Base-by-base conservation (phyloP, 2,888 invertebrate species). In the Chymomyza caudatula region DNA sequence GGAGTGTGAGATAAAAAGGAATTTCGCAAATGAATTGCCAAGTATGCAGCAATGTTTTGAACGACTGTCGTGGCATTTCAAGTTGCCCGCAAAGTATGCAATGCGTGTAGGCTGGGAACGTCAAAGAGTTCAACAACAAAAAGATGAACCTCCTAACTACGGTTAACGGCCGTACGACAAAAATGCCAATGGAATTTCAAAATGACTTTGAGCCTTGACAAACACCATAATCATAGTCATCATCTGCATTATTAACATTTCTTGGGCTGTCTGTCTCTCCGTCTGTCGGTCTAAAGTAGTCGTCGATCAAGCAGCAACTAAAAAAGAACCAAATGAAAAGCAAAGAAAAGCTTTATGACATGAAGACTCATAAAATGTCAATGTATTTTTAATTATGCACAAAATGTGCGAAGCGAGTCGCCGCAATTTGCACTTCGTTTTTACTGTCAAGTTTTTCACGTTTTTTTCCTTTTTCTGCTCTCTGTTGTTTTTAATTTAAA, bases 301-400 rank as follows among this genome's bases (percentile, higher is more conserved):
- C 29, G 29, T 37, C 8, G 29, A 37, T 37, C 29, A 37, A 37
- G 29, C 29, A 11, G 29, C 8, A 37, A 37, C 29, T 37, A 2
- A 37, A 37, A 8, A 0, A 54, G 57, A 49, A 17, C 37, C 43
- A 62, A 29, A 22, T 29, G n/a, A 54, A 65, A 63, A 66, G 53
- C 47, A 58, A 49, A 25, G 64, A 68, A 63, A 72, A 78, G 78
- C 80, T 80, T 83, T 83, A 80, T 78, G 74, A 74, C 74, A 80
- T 67, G 74, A 74, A 61, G 69, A 64, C 69, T 71, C 75, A 71
- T 74, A 77, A 82, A 79, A 85, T 82, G 79, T 83, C 85, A 85
- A 85, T 85, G 82, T 76, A 79, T 74, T 79, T 84, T 83, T 82
- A 82, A 85, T 82, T 82, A 82, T 76, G 72, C 76, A 72, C 71